Evolutionary conservation across 2,113 vertebrate genomes (phyloP).

Genomic region (Forbesichthys papilliferus): DNA sequence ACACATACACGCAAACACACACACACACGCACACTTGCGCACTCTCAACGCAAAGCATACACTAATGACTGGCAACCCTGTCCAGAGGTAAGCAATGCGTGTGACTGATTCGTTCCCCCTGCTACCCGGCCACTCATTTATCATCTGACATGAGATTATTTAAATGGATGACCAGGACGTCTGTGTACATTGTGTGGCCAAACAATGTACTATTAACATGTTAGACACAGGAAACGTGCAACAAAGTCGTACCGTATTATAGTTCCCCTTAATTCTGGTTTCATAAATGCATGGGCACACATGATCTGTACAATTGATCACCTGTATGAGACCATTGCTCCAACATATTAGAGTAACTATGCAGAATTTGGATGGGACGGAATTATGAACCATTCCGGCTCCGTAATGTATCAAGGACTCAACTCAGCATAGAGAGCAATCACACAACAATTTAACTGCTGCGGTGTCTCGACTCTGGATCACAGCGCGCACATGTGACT

Average conservation of each 20-base stretch:
- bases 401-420: constrained; percentile 64
- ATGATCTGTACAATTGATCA: too few species aligned
- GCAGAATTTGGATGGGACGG: background rate
- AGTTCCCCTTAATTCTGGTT: too few species aligned
- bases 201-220: too few species aligned
- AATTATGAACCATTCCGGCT: constrained; percentile 33
- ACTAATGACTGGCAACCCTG: constrained; percentile 36
- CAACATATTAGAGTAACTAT: background rate
- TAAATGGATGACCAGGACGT: constrained; percentile 30
- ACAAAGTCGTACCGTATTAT: too few species aligned
- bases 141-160: constrained; percentile 44
- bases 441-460: constrained; percentile 71
- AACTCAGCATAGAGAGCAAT: constrained; percentile 66
- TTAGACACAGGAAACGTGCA: too few species aligned
- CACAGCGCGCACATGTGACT: constrained; percentile 22
- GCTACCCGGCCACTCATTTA: constrained; percentile 48
- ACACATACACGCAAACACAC: constrained; percentile 3
- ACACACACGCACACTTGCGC: constrained; percentile 6
- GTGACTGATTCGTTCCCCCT: constrained; percentile 43
- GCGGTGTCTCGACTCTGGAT: constrained; percentile 48
- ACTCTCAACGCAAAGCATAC: background rate
- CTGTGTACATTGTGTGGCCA: constrained; percentile 5
- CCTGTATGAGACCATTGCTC: background rate
- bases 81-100: constrained; percentile 48
- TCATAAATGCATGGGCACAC: too few species aligned